phyloP scores from a whole-genome alignment of 1,140 invertebrate genomes.

The Trialeurodes vaporariorum region DNA sequence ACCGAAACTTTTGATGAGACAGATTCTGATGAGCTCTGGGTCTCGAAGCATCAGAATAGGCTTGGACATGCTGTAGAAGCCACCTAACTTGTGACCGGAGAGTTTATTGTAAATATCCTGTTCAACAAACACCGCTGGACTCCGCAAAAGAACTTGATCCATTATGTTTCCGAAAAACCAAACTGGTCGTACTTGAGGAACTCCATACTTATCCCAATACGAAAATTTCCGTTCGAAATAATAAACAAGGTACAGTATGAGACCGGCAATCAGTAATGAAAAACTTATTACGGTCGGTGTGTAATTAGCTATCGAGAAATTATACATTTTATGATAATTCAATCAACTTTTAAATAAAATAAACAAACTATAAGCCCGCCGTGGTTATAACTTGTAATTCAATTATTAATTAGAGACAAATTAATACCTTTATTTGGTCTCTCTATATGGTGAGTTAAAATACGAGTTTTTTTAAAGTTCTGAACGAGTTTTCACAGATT shows the following conservation, averaged over 20 bases:
- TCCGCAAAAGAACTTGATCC: slow-evolving; percentile 8
- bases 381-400: too few species aligned
- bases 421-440: too few species aligned
- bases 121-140: slow-evolving; percentile 5
- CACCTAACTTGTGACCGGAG: slow-evolving; percentile 8
- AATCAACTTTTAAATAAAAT: too few species aligned
- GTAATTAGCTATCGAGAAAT: background rate
- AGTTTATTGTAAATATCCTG: slow-evolving; percentile 11
- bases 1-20: slow-evolving; percentile 39
- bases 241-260: background rate
- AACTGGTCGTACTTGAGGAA: background rate
- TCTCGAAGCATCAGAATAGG: slow-evolving; percentile 35
- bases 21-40: slow-evolving; percentile 35
- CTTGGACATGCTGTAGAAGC: slow-evolving; percentile 19
- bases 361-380: too few species aligned
- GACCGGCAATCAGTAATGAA: background rate
- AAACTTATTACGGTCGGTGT: background rate
- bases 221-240: slow-evolving; percentile 12
- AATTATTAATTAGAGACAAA: too few species aligned
- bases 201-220: slow-evolving; percentile 13
- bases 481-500: too few species aligned
- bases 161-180: slow-evolving; percentile 6
- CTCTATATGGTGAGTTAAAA: too few species aligned
- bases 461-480: too few species aligned
- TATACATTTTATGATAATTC: too few species aligned